These are phyloP conservation scores for Ctena decussata DNA, from an alignment of 2,888 invertebrate species.

Conservation along the genomic window DNA sequence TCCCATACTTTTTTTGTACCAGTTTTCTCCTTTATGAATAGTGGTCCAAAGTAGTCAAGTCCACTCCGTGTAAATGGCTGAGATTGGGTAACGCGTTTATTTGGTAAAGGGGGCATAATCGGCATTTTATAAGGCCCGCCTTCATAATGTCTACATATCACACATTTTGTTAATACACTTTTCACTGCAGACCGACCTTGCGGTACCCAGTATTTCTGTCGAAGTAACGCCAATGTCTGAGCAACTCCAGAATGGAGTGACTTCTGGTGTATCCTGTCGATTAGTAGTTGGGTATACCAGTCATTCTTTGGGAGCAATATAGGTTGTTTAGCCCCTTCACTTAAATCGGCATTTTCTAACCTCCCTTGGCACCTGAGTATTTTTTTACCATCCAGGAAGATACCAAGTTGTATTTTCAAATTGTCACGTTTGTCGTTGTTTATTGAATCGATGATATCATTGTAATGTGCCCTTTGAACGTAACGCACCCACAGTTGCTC, in stretches of 20 bases:
- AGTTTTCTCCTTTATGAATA: conserved; percentile 6
- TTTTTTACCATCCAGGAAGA: neutral
- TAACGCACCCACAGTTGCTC: neutral
- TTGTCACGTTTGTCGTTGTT: neutral
- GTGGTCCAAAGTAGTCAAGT: conserved; percentile 25
- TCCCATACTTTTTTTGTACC: conserved; percentile 29
- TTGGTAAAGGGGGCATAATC: conserved; percentile 30
- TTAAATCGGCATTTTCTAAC: conserved; percentile 16
- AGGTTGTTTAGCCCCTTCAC: neutral
- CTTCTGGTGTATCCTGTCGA: conserved; percentile 18
- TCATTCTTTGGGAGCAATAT: conserved; percentile 2
- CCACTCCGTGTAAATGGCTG: conserved; percentile 19
- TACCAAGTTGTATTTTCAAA: neutral
- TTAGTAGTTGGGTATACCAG: conserved; percentile 14
- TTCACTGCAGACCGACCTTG: neutral
- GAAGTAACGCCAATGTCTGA: neutral
- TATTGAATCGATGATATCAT: neutral
- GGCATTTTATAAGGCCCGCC: conserved; percentile 15
- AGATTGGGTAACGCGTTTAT: conserved; percentile 20
- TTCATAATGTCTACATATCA: neutral
- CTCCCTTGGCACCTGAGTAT: conserved; percentile 26
- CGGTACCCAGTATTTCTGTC: neutral
- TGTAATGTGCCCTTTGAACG: neutral
- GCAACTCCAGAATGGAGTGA: conserved; percentile 21
- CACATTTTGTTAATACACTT: neutral